These are phyloP conservation scores for Indicator maculatus DNA, from an alignment of 2,113 vertebrate genomes.

Conservation along the genomic window DNA sequence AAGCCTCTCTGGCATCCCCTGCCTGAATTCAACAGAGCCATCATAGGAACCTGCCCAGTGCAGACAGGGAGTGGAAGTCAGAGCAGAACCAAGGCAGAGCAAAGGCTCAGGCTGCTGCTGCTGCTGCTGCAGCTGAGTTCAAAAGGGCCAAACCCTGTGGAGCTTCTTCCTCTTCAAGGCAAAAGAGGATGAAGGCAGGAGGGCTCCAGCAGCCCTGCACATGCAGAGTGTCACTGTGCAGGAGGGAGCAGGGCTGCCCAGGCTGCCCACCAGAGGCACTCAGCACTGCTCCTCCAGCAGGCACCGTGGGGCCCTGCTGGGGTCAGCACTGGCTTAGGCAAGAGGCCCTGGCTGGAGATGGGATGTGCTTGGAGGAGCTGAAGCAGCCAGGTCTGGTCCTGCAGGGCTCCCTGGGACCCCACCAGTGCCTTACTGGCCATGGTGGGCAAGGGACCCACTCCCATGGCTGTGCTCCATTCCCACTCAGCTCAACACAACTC, in stretches of 20 bases:
- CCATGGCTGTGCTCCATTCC: not conserved
- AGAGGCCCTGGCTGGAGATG: rapidly evolving
- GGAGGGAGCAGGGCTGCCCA: not conserved
- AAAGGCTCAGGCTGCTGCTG: not conserved
- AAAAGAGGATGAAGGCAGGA: not conserved
- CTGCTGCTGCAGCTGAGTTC: not conserved
- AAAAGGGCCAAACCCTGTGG: not conserved
- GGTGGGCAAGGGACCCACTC: not conserved
- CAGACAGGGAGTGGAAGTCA: not conserved
- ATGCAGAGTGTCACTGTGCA: not conserved
- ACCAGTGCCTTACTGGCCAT: rapidly evolving
- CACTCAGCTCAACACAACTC: not conserved
- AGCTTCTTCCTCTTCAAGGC: not conserved
- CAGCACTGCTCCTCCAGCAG: not conserved
- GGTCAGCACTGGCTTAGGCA: not conserved
- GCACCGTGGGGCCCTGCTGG: not conserved
- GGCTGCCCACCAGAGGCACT: not conserved
- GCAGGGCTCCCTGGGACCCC: not conserved
- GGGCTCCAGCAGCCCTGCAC: rapidly evolving
- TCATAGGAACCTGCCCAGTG: constrained; percentile 14
- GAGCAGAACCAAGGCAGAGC: not conserved
- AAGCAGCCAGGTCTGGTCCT: not conserved
- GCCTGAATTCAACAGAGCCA: constrained; percentile 50
- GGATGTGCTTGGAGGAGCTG: not conserved
- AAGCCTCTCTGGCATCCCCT: not conserved